phyloP scores from a whole-genome alignment of 2,888 invertebrate genomes.

The Amblyjoppa fuscipennis region DNA sequence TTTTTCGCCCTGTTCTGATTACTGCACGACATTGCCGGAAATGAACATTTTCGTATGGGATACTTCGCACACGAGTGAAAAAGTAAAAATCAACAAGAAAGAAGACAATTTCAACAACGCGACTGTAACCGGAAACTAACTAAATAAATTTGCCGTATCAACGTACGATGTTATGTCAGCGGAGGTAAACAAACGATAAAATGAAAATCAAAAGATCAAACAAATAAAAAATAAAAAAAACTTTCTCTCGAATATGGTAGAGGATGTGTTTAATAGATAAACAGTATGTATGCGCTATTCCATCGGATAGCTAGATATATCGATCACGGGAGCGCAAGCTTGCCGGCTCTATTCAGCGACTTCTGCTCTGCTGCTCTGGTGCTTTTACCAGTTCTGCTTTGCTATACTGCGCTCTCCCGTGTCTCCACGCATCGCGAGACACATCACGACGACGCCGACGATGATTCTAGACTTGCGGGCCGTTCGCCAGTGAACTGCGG shows the following conservation, averaged over 20 bases:
- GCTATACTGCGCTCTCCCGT: constrained; percentile 39
- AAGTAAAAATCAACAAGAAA: no score
- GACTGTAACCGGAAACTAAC: background rate
- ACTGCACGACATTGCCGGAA: no score
- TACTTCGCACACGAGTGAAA: no score
- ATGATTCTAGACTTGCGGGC: constrained; percentile 45
- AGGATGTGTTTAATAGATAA: background rate
- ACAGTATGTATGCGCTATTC: background rate
- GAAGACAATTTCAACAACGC: no score
- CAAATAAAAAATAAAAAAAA: background rate
- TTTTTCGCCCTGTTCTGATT: no score
- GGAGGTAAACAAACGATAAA: background rate
- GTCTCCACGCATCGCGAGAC: constrained; percentile 8
- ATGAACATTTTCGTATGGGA: no score
- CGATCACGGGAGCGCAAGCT: constrained; percentile 52
- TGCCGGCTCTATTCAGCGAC: constrained; percentile 46
- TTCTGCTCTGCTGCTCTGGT: constrained; percentile 37
- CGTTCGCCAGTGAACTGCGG: constrained; percentile 38
- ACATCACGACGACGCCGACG: constrained; percentile 34
- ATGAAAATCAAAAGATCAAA: background rate
- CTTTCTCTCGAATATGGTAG: background rate
- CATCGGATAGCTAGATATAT: constrained; percentile 4
- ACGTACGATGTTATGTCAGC: background rate
- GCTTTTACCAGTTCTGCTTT: constrained; percentile 26
- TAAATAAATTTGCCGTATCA: background rate